Evolutionary conservation across 2,113 vertebrate genomes (phyloP).

Genomic region (Centrocercus urophasianus): DNA sequence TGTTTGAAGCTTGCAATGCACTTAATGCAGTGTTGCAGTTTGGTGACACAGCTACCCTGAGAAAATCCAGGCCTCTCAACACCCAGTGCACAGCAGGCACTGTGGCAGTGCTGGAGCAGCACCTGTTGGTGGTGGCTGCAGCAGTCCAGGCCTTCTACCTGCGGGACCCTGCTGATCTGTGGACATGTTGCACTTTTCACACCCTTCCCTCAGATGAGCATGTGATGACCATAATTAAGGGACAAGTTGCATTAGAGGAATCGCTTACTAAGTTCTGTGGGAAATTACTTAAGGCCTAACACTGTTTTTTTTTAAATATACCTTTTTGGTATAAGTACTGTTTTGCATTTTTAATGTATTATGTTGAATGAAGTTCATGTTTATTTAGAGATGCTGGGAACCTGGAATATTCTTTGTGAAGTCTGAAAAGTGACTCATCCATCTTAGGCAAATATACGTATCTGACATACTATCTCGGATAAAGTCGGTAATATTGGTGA

Average conservation of each 20-base stretch:
- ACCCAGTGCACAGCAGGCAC: conserved; percentile 82
- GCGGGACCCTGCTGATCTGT: conserved; percentile 87
- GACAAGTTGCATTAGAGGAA: background rate
- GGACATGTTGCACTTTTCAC: conserved; percentile 86
- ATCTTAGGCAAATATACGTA: rapidly evolving
- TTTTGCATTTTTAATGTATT: background rate
- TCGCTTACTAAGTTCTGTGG: background rate
- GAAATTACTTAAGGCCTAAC: background rate
- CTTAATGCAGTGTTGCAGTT: background rate
- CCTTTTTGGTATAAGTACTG: background rate
- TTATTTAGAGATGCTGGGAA: background rate
- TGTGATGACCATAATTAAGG: conserved; percentile 83
- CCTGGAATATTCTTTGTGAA: background rate
- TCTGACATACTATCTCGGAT: background rate
- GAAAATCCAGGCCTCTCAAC: conserved; percentile 81
- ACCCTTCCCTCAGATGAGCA: conserved; percentile 85
- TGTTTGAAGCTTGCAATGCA: background rate
- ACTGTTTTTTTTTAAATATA: background rate
- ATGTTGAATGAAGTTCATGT: background rate
- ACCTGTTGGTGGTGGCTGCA: conserved; percentile 86
- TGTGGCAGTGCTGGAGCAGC: conserved; percentile 80
- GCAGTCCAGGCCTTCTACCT: conserved; percentile 94
- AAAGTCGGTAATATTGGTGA: background rate
- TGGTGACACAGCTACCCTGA: conserved; percentile 85
- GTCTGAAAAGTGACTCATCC: background rate